These are phyloP conservation scores for Nomada ruficornis DNA, from an alignment of 2,888 invertebrate genomes.

Conservation along the genomic window DNA sequence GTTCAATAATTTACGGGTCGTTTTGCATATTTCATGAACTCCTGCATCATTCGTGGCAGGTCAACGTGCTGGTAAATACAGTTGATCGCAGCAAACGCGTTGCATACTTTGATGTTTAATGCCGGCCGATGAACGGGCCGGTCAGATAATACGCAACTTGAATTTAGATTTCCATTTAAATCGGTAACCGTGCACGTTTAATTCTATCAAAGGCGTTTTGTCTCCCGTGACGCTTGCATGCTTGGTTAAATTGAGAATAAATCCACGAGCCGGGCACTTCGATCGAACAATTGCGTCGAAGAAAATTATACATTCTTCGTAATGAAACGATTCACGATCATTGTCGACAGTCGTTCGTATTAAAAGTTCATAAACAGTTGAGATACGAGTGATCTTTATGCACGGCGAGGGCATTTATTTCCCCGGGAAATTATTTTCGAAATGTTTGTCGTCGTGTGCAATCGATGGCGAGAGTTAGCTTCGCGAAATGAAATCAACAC, in stretches of 20 bases:
- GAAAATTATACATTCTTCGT: neutral
- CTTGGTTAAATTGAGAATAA: slow-evolving; percentile 51
- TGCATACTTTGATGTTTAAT: slow-evolving; percentile 48
- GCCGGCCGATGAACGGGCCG: slow-evolving; percentile 16
- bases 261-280: slow-evolving; percentile 38
- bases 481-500: neutral
- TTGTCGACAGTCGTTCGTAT: too few species aligned
- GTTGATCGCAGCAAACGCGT: slow-evolving; percentile 12
- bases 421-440: neutral
- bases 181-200: neutral
- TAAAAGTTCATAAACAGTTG: neutral
- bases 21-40: slow-evolving; percentile 51
- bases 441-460: neutral
- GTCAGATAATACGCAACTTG: slow-evolving; percentile 21
- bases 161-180: slow-evolving; percentile 54
- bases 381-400: neutral
- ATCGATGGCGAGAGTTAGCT: neutral
- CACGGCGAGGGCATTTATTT: neutral
- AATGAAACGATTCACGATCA: slow-evolving; percentile 7
- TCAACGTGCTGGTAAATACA: slow-evolving; percentile 15
- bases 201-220: slow-evolving; percentile 23
- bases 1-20: slow-evolving; percentile 42
- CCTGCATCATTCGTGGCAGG: neutral
- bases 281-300: slow-evolving; percentile 8
- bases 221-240: neutral